Evolutionary conservation across 2,888 invertebrate genomes (phyloP).

Genomic region (Zonitis immaculata): DNA sequence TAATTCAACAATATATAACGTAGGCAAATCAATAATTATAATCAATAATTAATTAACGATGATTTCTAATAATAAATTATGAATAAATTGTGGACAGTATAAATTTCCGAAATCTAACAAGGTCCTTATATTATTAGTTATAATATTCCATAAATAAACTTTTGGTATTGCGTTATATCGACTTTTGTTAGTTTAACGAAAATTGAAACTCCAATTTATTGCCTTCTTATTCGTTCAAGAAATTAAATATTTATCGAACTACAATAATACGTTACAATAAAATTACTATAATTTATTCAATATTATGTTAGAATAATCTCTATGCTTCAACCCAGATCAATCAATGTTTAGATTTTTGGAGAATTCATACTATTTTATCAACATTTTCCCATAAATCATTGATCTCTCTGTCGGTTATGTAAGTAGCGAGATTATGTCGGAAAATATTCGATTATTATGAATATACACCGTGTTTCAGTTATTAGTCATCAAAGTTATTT

Average conservation of each 20-base stretch:
- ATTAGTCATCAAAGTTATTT: too few relatives aligned
- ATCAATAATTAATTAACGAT: neutral
- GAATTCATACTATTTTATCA: too few relatives aligned
- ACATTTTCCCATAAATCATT: too few relatives aligned
- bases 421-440: too few relatives aligned
- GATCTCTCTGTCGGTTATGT: too few relatives aligned
- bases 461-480: too few relatives aligned
- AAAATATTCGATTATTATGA: too few relatives aligned
- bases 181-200: neutral
- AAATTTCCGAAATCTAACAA: neutral
- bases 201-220: constrained; percentile 13
- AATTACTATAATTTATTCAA: neutral
- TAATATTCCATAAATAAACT: constrained; percentile 1
- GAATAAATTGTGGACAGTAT: neutral
- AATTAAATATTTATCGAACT: constrained; percentile 13
- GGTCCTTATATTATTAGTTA: neutral
- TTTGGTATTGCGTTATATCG: neutral
- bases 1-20: constrained; percentile 4
- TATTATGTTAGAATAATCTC: neutral
- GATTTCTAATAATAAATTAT: neutral
- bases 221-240: constrained; percentile 7
- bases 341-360: too few relatives aligned
- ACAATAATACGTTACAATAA: constrained; percentile 8
- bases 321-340: too few relatives aligned
- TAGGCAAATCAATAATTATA: neutral